Percentiles rank a stretch among this genome's conserved stretches.
Evolutionary conservation across 2,113 vertebrate genomes (phyloP).

Genomic region (Periophthalmodon schlosseri): DNA sequence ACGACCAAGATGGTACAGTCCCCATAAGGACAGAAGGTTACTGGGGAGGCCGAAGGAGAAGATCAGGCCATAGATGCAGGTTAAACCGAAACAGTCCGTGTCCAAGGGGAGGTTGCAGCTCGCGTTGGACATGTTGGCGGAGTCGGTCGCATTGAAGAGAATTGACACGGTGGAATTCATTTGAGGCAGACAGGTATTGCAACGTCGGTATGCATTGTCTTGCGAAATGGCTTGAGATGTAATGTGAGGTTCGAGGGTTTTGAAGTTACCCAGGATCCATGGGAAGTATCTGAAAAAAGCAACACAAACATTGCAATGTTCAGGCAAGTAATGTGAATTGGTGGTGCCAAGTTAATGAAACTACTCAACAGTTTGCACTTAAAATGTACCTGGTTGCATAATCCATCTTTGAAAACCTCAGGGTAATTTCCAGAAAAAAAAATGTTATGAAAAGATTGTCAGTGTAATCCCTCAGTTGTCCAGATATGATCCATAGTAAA

Average conservation of each 20-base stretch:
- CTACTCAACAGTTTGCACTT: too few relatives aligned
- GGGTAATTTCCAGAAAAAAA: too few relatives aligned
- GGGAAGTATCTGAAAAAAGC: conserved; percentile 30
- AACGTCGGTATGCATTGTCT: not conserved
- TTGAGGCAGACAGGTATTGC: not conserved
- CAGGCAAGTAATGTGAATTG: too few relatives aligned
- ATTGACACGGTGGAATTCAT: conserved; percentile 24
- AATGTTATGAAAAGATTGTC: too few relatives aligned
- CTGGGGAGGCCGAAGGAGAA: conserved; percentile 74
- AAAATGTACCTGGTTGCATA: too few relatives aligned
- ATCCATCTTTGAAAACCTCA: too few relatives aligned
- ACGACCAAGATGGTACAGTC: conserved; percentile 73
- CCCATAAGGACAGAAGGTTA: conserved; percentile 78
- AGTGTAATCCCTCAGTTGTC: too few relatives aligned
- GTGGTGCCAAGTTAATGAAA: too few relatives aligned
- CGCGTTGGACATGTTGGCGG: conserved; percentile 67
- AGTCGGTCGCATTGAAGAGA: conserved; percentile 9
- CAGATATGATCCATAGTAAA: too few relatives aligned
- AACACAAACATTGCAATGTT: not conserved
- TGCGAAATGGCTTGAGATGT: too few relatives aligned
- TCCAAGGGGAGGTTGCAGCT: conserved; percentile 74
- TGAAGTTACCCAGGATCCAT: conserved; percentile 39
- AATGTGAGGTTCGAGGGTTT: not conserved
- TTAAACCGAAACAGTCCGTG: conserved; percentile 72
- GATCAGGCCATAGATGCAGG: conserved; percentile 76